Evolutionary conservation across 2,113 vertebrate genomes (phyloP).

Genomic region (Hepsetus odoe): DNA sequence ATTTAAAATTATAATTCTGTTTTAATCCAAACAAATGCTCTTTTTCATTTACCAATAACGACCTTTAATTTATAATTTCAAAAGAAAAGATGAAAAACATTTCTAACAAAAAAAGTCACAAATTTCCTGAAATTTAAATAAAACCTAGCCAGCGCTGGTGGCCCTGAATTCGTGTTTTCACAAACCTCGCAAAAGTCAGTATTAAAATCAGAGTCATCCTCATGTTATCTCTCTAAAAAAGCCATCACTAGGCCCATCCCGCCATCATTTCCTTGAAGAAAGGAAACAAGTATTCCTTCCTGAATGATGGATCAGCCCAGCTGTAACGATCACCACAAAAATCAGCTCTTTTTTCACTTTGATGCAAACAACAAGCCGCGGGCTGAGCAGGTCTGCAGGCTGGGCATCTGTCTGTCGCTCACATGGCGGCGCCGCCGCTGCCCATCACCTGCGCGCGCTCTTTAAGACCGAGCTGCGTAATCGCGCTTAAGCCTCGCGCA

Average conservation of each 20-base stretch:
- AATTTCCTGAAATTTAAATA: too few relatives aligned
- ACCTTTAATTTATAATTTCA: too few relatives aligned
- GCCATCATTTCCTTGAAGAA: not conserved
- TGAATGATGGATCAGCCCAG: not conserved
- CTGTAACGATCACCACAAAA: too few relatives aligned
- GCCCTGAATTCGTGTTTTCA: too few relatives aligned
- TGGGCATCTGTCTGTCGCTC: not conserved
- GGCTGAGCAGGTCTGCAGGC: conserved; percentile 18
- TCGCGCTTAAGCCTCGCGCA: not conserved
- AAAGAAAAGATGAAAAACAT: too few relatives aligned
- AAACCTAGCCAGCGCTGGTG: too few relatives aligned
- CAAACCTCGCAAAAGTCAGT: too few relatives aligned
- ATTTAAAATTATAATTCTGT: too few relatives aligned
- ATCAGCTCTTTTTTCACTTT: not conserved
- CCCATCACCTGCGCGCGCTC: not conserved
- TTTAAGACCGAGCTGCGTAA: not conserved
- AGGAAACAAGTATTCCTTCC: not conserved
- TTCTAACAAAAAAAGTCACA: too few relatives aligned
- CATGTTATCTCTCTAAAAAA: not conserved
- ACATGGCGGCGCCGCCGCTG: not conserved
- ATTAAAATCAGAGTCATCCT: too few relatives aligned
- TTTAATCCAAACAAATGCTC: too few relatives aligned
- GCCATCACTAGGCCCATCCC: not conserved
- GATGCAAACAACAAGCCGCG: not conserved
- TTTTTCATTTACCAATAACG: too few relatives aligned